Evolutionary conservation across 2,113 vertebrate species (phyloP).

Genomic region (Pteropus alecto): DNA sequence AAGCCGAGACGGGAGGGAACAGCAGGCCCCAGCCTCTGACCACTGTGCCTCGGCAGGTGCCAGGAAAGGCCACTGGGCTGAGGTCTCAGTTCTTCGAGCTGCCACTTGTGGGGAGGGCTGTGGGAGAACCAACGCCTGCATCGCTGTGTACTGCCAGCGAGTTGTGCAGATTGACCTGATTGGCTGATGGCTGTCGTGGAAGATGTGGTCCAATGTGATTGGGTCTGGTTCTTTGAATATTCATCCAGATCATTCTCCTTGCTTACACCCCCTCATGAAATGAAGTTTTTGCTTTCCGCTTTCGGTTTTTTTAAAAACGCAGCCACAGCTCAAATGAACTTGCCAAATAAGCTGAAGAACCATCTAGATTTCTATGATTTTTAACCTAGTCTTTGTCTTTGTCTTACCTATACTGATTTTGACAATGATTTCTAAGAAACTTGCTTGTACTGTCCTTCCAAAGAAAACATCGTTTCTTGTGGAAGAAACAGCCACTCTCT

Average conservation of each 20-base stretch:
- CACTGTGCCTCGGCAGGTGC: neutral
- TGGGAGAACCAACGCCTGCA: neutral
- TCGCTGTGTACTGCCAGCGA: neutral
- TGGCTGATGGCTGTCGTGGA: neutral
- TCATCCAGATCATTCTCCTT: neutral
- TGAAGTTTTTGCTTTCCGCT: neutral
- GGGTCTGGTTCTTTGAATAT: neutral
- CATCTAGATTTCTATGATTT: neutral
- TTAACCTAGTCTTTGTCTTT: neutral
- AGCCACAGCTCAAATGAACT: neutral
- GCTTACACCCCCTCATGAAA: neutral
- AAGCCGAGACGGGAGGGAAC: neutral
- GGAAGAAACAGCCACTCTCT: neutral
- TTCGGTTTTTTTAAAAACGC: neutral
- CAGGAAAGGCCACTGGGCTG: neutral
- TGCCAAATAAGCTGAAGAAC: neutral
- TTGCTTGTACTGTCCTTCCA: neutral
- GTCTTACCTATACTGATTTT: neutral
- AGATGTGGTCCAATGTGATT: neutral
- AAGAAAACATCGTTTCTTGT: neutral
- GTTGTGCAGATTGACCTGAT: neutral
- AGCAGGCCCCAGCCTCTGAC: neutral
- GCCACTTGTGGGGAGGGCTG: neutral
- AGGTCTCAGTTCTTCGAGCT: neutral
- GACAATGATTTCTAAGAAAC: neutral